phyloP scores from a whole-genome alignment of 2,888 invertebrate genomes.

The Sarcophaga caerulescens region DNA sequence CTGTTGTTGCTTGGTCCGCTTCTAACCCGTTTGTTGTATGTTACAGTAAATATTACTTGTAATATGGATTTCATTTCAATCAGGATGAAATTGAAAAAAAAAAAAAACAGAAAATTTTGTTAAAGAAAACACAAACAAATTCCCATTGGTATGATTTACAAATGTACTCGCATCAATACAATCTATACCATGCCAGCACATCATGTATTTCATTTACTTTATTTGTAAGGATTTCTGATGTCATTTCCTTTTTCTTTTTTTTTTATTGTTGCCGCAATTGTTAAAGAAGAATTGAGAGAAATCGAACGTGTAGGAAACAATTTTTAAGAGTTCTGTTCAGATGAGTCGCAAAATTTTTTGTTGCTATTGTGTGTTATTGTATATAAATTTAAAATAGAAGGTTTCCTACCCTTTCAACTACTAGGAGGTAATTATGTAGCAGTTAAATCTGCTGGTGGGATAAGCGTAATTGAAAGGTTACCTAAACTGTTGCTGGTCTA shows the following conservation, averaged over 20 bases:
- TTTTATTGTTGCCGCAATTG: slow-evolving; percentile 6
- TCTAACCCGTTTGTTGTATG: slow-evolving; percentile 7
- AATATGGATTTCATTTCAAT: slow-evolving; percentile 62
- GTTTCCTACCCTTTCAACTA: too few relatives aligned
- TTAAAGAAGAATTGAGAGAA: background rate
- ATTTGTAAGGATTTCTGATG: slow-evolving; percentile 59
- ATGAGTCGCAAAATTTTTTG: too few relatives aligned
- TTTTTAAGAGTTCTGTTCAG: too few relatives aligned
- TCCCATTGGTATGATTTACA: slow-evolving; percentile 64
- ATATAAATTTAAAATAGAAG: too few relatives aligned
- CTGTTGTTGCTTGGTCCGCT: background rate
- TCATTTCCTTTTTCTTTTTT: slow-evolving; percentile 10
- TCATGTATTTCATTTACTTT: slow-evolving; percentile 40
- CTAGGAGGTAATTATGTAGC: too few relatives aligned
- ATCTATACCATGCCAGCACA: slow-evolving; percentile 1
- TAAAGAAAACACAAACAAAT: slow-evolving; percentile 38
- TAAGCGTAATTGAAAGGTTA: too few relatives aligned
- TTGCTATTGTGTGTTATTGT: too few relatives aligned
- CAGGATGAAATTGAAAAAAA: slow-evolving; percentile 29
- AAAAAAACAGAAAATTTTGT: slow-evolving; percentile 9
- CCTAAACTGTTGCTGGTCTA: too few relatives aligned
- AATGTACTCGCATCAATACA: slow-evolving; percentile 25
- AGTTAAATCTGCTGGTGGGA: too few relatives aligned
- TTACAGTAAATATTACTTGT: slow-evolving; percentile 60
- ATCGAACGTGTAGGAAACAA: too few relatives aligned